These are phyloP conservation scores for Ophiodon elongatus DNA, from an alignment of 2,113 vertebrate species.

Conservation along the genomic window DNA sequence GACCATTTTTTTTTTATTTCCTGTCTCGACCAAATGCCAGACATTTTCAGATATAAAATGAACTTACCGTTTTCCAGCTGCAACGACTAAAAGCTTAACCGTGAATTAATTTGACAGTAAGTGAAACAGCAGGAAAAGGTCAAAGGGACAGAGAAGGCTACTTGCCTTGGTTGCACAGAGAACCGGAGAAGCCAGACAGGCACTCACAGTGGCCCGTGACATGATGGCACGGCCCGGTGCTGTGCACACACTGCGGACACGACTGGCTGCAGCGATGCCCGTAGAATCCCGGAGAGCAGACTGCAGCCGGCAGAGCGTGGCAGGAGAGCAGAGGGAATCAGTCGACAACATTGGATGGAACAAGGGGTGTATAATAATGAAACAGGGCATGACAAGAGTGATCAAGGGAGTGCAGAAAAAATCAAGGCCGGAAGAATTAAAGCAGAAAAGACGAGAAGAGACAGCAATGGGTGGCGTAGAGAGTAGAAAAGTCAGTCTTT, in stretches of 20 bases:
- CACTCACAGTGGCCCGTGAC: conserved; percentile 94
- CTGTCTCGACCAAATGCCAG: background rate
- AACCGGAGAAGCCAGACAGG: conserved; percentile 92
- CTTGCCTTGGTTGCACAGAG: conserved; percentile 97
- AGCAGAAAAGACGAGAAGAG: conserved; percentile 50
- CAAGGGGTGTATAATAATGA: conserved; percentile 62
- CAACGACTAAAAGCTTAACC: conserved; percentile 32
- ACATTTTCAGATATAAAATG: conserved; percentile 28
- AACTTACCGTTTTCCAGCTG: conserved; percentile 12
- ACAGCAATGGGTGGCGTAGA: conserved; percentile 38
- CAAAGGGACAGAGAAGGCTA: conserved; percentile 39
- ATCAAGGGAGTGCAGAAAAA: conserved; percentile 60
- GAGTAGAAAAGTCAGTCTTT: conserved; percentile 55
- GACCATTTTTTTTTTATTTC: conserved; percentile 28
- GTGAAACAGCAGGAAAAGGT: conserved; percentile 34
- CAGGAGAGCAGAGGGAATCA: conserved; percentile 40
- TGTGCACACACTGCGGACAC: conserved; percentile 95
- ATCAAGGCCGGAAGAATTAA: conserved; percentile 51
- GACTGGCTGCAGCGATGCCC: conserved; percentile 94
- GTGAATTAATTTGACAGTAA: conserved; percentile 34
- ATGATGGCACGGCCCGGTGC: conserved; percentile 93
- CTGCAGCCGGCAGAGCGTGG: conserved; percentile 77
- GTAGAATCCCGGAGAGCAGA: conserved; percentile 93
- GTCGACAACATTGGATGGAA: conserved; percentile 46
- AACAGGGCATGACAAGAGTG: conserved; percentile 54